These are phyloP conservation scores for Mesaphorura yosii DNA, from an alignment of 1,140 invertebrate genomes.

Conservation along the genomic window DNA sequence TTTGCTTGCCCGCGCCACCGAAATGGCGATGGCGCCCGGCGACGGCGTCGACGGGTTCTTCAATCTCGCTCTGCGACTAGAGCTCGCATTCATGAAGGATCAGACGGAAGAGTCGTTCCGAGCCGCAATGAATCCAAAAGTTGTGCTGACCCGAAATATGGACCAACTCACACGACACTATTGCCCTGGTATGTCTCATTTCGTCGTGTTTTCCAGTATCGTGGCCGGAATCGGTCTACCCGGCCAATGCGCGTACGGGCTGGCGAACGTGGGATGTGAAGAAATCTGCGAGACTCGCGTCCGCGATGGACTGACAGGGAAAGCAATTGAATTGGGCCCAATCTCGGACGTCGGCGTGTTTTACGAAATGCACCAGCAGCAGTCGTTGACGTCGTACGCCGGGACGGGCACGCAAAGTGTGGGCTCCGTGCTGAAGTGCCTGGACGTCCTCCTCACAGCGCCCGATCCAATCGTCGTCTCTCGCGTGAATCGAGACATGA, in stretches of 20 bases:
- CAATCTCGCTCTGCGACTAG: constrained; percentile 47
- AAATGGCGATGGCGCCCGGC: too few relatives aligned
- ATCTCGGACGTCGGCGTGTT: constrained; percentile 49
- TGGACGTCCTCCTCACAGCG: background rate
- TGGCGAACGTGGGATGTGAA: constrained; percentile 49
- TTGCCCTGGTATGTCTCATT: constrained; percentile 38
- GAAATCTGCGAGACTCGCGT: constrained; percentile 44
- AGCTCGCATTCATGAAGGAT: constrained; percentile 47
- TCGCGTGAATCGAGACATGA: constrained; percentile 22
- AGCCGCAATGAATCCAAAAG: constrained; percentile 58
- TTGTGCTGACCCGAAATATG: constrained; percentile 55
- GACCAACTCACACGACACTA: constrained; percentile 39
- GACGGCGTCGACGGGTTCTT: constrained; percentile 49
- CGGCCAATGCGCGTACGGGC: constrained; percentile 50
- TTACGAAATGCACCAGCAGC: constrained; percentile 38
- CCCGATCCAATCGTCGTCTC: constrained; percentile 35
- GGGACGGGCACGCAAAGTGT: constrained; percentile 41
- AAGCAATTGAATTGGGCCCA: constrained; percentile 51
- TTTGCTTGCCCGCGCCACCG: constrained; percentile 44
- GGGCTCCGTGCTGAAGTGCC: constrained; percentile 32
- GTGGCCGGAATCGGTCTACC: constrained; percentile 47
- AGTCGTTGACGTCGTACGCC: constrained; percentile 35
- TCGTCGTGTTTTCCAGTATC: constrained; percentile 48
- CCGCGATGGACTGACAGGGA: constrained; percentile 39
- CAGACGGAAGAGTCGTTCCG: constrained; percentile 37